Percentiles rank a stretch among this genome's conserved stretches.
Evolutionary conservation across 1,140 invertebrate species (phyloP).

Genomic region (Tenebrio molitor): DNA sequence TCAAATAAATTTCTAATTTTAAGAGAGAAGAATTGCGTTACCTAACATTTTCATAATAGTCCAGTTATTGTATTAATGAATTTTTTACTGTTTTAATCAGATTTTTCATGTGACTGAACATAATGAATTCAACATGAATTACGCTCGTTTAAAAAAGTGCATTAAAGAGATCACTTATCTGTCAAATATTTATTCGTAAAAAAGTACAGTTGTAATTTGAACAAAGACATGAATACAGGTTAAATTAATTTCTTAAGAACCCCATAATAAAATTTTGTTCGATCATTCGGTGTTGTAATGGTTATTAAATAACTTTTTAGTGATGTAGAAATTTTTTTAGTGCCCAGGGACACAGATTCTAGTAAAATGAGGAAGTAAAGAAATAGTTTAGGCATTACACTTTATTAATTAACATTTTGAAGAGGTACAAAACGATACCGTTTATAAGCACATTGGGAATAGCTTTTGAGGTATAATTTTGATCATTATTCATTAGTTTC

Average conservation of each 20-base stretch:
- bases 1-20: too few species aligned
- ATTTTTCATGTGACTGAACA: conserved; percentile 1
- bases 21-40: not conserved
- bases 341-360: not conserved
- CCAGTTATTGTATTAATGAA: not conserved
- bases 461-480: too few species aligned
- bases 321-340: conserved; percentile 6
- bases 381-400: too few species aligned
- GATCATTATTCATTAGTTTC: too few species aligned
- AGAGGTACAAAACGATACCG: too few species aligned
- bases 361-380: conserved; percentile 10
- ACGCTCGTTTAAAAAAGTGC: not conserved
- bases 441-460: too few species aligned
- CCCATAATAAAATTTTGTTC: too few species aligned
- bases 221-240: not conserved
- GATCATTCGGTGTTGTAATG: too few species aligned
- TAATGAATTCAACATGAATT: conserved; percentile 18
- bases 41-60: conserved; percentile 1
- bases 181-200: not conserved
- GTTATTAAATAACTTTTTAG: conserved; percentile 1
- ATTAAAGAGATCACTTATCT: too few species aligned
- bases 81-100: not conserved
- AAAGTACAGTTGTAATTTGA: too few species aligned
- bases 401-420: too few species aligned
- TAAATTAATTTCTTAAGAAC: not conserved